phyloP scores from a whole-genome alignment of 2,113 vertebrate species.

The Harpagus bidentatus region DNA sequence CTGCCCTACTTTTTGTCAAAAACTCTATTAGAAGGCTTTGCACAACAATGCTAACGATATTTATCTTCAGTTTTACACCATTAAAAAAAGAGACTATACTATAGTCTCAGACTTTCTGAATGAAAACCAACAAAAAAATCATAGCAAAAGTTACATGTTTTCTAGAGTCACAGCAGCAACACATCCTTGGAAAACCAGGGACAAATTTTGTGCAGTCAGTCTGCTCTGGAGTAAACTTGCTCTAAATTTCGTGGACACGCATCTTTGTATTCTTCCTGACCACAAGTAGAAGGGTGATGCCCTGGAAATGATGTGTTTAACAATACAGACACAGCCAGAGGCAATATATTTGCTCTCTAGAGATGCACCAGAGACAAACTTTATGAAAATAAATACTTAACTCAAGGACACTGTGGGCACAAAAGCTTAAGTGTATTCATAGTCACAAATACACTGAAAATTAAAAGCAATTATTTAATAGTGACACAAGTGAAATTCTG shows the following conservation, averaged over 20 bases:
- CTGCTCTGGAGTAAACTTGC: not conserved
- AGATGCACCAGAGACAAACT: not conserved
- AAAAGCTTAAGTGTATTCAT: not conserved
- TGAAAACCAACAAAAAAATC: not conserved
- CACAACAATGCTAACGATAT: fast-evolving
- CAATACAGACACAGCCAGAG: not conserved
- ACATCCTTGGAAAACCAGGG: not conserved
- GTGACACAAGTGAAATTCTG: not conserved
- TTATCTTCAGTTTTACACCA: not conserved
- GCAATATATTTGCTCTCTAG: not conserved
- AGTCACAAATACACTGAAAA: not conserved
- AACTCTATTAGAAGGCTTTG: not conserved
- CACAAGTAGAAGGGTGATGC: not conserved
- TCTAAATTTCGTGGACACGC: not conserved
- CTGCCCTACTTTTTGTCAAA: not conserved
- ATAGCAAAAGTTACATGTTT: not conserved
- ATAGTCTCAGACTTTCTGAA: not conserved
- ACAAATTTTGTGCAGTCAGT: not conserved
- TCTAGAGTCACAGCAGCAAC: not conserved
- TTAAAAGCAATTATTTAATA: not conserved
- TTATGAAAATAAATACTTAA: not conserved
- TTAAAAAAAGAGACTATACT: not conserved
- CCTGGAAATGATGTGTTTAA: not conserved
- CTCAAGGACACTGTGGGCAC: not conserved
- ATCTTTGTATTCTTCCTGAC: not conserved